Percentiles rank a stretch among this genome's conserved stretches.
phyloP scores from a whole-genome alignment of 2,797 vertebrate species.

The Pangasius macronema region DNA sequence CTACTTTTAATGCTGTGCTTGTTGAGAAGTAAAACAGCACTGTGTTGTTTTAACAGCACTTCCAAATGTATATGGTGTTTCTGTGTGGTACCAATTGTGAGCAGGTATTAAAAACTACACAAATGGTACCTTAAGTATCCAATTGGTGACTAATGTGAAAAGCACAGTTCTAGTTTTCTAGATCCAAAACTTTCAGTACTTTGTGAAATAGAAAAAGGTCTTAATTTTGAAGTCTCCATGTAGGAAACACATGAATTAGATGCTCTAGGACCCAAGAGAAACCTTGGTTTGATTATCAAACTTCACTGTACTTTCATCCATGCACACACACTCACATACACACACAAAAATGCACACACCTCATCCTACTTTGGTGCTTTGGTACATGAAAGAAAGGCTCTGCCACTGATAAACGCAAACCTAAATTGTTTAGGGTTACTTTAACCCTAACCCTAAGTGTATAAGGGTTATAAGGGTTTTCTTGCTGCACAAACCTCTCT shows the following conservation, averaged over 20 bases:
- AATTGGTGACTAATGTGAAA: not conserved
- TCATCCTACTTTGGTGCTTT: constrained; percentile 5
- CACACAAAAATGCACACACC: constrained; percentile 29
- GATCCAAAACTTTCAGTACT: not conserved
- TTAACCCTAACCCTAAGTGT: not conserved
- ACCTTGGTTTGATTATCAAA: constrained; percentile 19
- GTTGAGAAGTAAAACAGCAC: not conserved
- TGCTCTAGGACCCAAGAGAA: not conserved
- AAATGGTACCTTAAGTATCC: not conserved
- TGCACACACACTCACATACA: constrained; percentile 10
- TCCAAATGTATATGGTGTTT: not conserved
- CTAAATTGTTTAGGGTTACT: not conserved
- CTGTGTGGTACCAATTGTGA: not conserved
- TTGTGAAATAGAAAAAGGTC: not conserved
- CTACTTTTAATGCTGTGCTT: not conserved
- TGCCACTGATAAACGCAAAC: constrained; percentile 25
- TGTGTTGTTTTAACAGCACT: not conserved
- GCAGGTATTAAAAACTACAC: not conserved
- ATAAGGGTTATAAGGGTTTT: constrained; percentile 7
- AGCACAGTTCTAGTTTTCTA: not conserved
- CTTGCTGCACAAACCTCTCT: not conserved
- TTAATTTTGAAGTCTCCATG: not conserved
- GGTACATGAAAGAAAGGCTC: constrained; percentile 33
- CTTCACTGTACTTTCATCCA: not conserved
- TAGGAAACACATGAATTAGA: not conserved